phyloP scores from a whole-genome alignment of 2,113 vertebrate species.

The Gasterosteus nipponicus region DNA sequence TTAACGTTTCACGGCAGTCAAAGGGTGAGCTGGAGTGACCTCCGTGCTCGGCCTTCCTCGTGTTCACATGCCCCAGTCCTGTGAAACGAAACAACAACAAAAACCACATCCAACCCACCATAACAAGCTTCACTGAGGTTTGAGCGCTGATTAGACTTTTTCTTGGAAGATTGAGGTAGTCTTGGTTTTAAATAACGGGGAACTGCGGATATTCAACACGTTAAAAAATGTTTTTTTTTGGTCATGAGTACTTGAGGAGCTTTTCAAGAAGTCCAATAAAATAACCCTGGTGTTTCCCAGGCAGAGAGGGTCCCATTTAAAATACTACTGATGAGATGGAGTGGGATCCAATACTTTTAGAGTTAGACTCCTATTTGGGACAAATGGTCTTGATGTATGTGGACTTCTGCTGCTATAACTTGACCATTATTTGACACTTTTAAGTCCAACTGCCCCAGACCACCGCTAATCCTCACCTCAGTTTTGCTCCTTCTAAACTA shows the following conservation, averaged over 20 bases:
- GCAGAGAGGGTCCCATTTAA: constrained; percentile 5
- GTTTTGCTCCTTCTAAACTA: neutral
- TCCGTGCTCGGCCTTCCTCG: constrained; percentile 36
- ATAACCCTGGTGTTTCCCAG: constrained; percentile 1
- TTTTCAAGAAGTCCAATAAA: constrained; percentile 3
- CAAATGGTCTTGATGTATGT: constrained; percentile 4
- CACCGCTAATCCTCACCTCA: no score
- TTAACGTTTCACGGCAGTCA: constrained; percentile 50
- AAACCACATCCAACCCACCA: constrained; percentile 7
- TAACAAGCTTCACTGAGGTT: constrained; percentile 28
- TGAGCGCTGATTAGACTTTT: constrained; percentile 2
- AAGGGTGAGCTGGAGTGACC: constrained; percentile 54
- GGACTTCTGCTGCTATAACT: neutral
- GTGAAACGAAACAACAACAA: constrained; percentile 50
- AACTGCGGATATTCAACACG: neutral
- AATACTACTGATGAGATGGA: neutral
- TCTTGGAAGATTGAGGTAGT: neutral
- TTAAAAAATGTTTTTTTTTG: neutral
- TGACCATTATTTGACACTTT: neutral
- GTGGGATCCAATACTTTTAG: constrained; percentile 1
- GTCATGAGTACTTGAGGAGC: neutral
- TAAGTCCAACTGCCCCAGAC: neutral
- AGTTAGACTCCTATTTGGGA: neutral
- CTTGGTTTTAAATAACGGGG: neutral
- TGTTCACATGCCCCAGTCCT: constrained; percentile 67